Evolutionary conservation across 2,113 vertebrate species (phyloP).

Genomic region (Alouatta palliata): DNA sequence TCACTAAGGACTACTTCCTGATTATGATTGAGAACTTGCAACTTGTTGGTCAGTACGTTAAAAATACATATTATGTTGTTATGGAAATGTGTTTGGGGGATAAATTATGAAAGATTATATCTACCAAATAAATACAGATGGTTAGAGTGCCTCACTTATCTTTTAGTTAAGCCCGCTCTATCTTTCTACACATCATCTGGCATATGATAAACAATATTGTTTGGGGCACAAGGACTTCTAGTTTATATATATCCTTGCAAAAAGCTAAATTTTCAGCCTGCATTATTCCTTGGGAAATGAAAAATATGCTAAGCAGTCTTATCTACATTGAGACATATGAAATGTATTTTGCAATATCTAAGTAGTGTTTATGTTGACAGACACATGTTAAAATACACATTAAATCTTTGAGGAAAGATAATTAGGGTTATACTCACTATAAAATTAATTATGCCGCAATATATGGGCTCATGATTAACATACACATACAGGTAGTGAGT

Average conservation of each 20-base stretch:
- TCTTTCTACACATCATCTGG: neutral
- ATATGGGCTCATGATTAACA: rapidly evolving
- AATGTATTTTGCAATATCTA: neutral
- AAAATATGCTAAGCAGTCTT: rapidly evolving
- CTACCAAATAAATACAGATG: neutral
- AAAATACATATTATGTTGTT: neutral
- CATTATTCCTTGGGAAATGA: too few species aligned
- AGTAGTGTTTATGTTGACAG: neutral
- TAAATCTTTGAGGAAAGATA: neutral
- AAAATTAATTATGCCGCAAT: rapidly evolving
- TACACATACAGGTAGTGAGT: rapidly evolving
- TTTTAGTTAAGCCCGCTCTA: neutral
- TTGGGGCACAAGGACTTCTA: neutral
- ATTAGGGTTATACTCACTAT: neutral
- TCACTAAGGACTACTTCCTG: neutral
- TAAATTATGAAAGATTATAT: neutral
- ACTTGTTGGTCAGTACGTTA: neutral
- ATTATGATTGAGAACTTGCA: neutral
- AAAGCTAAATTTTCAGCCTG: neutral
- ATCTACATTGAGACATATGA: rapidly evolving
- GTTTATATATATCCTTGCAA: neutral
- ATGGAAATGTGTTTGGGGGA: neutral
- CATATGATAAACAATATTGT: neutral
- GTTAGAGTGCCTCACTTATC: neutral
- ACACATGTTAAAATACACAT: rapidly evolving